These are phyloP conservation scores for Momotus momota DNA, from an alignment of 2,797 vertebrate genomes.

Conservation along the genomic window DNA sequence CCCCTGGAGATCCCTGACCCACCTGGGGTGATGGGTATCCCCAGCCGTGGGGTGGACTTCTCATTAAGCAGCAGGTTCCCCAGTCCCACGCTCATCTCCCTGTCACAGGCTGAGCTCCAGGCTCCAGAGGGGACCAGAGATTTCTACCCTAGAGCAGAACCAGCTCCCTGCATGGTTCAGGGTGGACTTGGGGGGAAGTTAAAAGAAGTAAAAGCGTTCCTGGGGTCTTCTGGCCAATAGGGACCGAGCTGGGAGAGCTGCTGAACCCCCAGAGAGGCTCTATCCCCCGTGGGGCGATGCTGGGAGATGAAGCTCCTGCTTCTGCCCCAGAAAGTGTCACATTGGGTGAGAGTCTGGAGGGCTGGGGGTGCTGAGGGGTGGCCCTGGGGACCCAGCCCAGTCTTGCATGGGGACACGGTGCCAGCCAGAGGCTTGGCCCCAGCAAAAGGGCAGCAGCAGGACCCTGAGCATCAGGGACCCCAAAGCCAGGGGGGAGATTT, in stretches of 20 bases:
- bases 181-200: fast-evolving
- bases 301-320: neutral
- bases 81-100: neutral
- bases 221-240: neutral
- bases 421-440: neutral
- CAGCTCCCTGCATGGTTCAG: fast-evolving
- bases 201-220: neutral
- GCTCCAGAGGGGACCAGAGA: neutral
- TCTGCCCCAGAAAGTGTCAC: neutral
- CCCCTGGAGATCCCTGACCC: neutral
- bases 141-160: neutral
- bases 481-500: neutral
- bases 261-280: fast-evolving
- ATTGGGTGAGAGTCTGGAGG: neutral
- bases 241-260: neutral
- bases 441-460: fast-evolving
- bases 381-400: neutral
- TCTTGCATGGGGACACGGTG: neutral
- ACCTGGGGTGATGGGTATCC: neutral
- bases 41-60: neutral
- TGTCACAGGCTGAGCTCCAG: neutral
- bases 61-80: neutral
- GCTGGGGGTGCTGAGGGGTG: neutral
- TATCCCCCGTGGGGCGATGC: fast-evolving
- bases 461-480: neutral